Base-by-base conservation (phyloP, 2,797 vertebrate species). In the Myiothlypis coronata region DNA sequence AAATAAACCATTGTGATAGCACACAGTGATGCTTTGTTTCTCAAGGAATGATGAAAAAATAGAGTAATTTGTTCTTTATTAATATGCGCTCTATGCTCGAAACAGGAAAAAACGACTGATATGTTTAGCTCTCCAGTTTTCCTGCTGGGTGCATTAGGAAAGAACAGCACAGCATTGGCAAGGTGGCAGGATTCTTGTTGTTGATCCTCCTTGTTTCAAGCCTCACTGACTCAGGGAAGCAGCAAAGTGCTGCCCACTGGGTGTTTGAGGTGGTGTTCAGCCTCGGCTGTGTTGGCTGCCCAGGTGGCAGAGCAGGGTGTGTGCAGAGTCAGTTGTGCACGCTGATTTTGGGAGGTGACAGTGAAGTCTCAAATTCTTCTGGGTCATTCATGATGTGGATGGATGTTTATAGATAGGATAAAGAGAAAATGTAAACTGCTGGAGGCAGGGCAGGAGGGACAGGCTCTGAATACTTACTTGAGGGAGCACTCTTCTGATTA, bases 1-100 rank as follows among this genome's bases (percentile, higher is more conserved):
- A 95, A 91, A 87, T 80, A 94, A 95, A 91, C 30, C 60, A 65
- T 61, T 53, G 22, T 95, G 85, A 82, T 74, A 82, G 30, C 91
- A 77, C 6, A 9, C 37, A 41, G 41, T 9, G 53, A 35, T 57
- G 74, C 63, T 88, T 91, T 39, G 15, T 69, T 96, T 91, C 55
- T 87, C 49, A 83, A 84, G 83, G 60, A 65, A 69, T 7, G 12
- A 41, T 93, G 34, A 64, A 74, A 64, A 91, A 11, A 6, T 26
- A 32, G 68, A 93, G 77, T 87, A 91, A 88, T 37, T 94, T 86
- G 6, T 70, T 68, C 49, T 92, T 84, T 56, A 3, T 78, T 88
- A 84, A 28, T 85, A n/a, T 80, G 69, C 63, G 49, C 39, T 71
- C 32, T 56, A 4, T 43, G 43, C 80, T 76, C 65, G 71, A 61